phyloP scores from a whole-genome alignment of 2,113 vertebrate species.

The Brienomyrus longianalis region DNA sequence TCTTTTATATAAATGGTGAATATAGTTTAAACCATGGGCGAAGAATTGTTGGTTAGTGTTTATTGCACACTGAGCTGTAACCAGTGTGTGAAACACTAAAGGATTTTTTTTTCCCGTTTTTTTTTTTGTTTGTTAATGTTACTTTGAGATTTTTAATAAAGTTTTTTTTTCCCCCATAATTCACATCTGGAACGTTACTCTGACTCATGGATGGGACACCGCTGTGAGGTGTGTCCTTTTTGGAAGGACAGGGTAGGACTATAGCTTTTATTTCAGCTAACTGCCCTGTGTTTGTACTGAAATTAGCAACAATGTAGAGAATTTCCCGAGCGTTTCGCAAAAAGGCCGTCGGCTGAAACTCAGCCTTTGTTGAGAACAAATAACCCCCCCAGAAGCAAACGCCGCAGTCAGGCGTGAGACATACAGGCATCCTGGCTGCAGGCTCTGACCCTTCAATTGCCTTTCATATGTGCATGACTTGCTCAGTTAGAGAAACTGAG shows the following conservation, averaged over 20 bases:
- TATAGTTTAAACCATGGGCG: background rate
- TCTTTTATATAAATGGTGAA: background rate
- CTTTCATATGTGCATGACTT: background rate
- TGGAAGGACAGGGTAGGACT: background rate
- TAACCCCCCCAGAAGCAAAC: background rate
- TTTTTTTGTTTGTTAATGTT: background rate
- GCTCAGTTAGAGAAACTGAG: background rate
- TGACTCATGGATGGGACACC: background rate
- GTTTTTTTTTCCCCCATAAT: background rate
- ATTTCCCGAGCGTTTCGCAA: background rate
- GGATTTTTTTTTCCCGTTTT: background rate
- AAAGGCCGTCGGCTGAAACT: background rate
- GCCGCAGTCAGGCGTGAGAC: background rate
- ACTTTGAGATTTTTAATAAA: background rate
- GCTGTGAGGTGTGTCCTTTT: background rate
- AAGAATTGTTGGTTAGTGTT: background rate
- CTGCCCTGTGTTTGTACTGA: background rate
- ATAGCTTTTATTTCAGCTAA: background rate
- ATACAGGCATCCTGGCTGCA: background rate
- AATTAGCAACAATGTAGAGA: background rate
- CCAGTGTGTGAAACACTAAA: background rate
- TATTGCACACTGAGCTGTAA: background rate
- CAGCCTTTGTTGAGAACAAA: background rate
- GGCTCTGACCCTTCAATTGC: background rate
- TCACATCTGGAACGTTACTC: background rate